Base-by-base conservation (phyloP, 2,113 vertebrate genomes). In the Mobula birostris region DNA sequence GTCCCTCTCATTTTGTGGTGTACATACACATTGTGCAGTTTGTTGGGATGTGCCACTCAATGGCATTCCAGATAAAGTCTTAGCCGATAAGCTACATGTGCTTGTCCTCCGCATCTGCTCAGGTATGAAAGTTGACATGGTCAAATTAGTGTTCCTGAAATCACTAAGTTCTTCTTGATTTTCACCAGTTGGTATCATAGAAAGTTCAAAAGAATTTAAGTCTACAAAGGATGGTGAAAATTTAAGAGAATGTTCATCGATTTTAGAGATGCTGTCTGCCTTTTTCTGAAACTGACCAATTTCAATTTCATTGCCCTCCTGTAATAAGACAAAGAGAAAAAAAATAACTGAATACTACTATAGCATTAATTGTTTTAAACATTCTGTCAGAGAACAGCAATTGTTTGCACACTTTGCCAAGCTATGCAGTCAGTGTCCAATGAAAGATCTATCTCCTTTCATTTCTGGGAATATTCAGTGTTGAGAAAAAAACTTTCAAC, bases 141-240 rank as follows among this genome's bases (percentile, higher is more conserved):
- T 93, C 68, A 93, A 90, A 90, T 90, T 74, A 93, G 91, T 93
- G 91, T 93, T 93, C 91, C 91, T 93, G 91, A 93, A 93, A 56
- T 93, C 91, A 93, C 32, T 74, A 15, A 76, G 76, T 48, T 48
- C 36, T 56, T 93, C 91, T 9, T 15, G 68, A 27, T 48, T 93
- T 48, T 74, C 91, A 72, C 91, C 91, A 74, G 91, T 14, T 29
- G 91, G 91, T 36, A 93, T 74, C 70, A 93, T 93, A 29, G 91
- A 93, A 56, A 93, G 68, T 74, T 93, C 91, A 74, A 93, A 93
- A 14, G 91, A 93, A 74, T 93, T 93, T 29, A 93, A 74, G 70
- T 76, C 91, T 74, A 93, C 91, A 12, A 74, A 93, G n/a, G 91
- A 93, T 72, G 91, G 91, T 48, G 91, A 93, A 74, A 93, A 93